Percentiles rank a stretch among this genome's conserved stretches.
phyloP scores from a whole-genome alignment of 2,797 vertebrate genomes.

The Austrolebias charrua region DNA sequence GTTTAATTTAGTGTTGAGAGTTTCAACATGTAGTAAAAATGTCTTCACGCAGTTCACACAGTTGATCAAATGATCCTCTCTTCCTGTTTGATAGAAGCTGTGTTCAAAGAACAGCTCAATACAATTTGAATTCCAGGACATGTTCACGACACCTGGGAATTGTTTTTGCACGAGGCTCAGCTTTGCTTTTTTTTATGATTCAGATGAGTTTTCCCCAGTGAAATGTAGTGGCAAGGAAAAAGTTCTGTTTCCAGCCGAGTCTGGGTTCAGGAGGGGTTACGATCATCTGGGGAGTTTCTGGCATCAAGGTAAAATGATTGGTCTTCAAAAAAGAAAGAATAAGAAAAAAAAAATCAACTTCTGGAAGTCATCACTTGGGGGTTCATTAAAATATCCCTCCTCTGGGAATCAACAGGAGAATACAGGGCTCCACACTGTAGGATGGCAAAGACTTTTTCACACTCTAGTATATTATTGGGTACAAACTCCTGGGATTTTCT shows the following conservation, averaged over 20 bases:
- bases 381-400: slow-evolving; percentile 68
- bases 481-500: slow-evolving; percentile 47
- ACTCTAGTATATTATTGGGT: slow-evolving; percentile 42
- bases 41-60: slow-evolving; percentile 36
- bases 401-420: slow-evolving; percentile 62
- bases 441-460: slow-evolving; percentile 33
- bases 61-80: slow-evolving; percentile 50
- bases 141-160: slow-evolving; percentile 61
- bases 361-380: slow-evolving; percentile 64
- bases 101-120: slow-evolving; percentile 52
- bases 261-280: slow-evolving; percentile 53
- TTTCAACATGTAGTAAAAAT: slow-evolving; percentile 35
- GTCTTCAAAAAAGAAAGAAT: slow-evolving; percentile 44
- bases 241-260: slow-evolving; percentile 51
- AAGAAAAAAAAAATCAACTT: slow-evolving; percentile 18
- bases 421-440: slow-evolving; percentile 14
- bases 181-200: slow-evolving; percentile 50
- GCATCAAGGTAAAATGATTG: slow-evolving; percentile 64
- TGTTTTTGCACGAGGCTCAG: slow-evolving; percentile 41
- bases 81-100: slow-evolving; percentile 51
- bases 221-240: slow-evolving; percentile 51
- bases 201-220: slow-evolving; percentile 37
- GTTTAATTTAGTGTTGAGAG: slow-evolving; percentile 30
- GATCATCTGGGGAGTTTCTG: slow-evolving; percentile 63
- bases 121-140: slow-evolving; percentile 67